Evolutionary conservation across 2,113 vertebrate species (phyloP).

Genomic region (Bos javanicus): DNA sequence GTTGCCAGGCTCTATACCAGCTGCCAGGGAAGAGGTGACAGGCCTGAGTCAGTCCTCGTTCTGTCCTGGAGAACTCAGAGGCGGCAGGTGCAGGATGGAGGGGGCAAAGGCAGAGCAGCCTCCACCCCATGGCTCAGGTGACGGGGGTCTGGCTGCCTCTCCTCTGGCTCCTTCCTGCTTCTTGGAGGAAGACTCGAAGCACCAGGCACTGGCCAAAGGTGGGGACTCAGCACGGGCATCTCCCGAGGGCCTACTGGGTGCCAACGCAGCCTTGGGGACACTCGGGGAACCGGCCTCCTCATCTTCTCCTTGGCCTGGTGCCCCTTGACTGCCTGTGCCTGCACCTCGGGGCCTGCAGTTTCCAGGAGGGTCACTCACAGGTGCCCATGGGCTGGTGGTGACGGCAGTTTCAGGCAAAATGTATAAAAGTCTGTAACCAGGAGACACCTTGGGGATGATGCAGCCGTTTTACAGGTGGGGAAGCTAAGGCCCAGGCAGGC

Average conservation of each 20-base stretch:
- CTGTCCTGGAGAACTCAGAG: neutral
- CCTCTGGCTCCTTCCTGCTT: neutral
- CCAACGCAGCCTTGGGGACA: neutral
- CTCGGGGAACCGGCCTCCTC: neutral
- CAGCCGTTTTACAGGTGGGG: neutral
- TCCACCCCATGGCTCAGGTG: neutral
- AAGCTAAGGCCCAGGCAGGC: neutral
- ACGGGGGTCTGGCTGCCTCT: neutral
- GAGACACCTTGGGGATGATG: neutral
- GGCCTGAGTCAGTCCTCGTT: neutral
- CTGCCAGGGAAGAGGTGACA: neutral
- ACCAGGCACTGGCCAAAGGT: neutral
- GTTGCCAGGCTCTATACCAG: neutral
- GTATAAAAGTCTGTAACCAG: neutral
- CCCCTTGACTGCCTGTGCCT: neutral
- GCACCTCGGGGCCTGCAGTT: neutral
- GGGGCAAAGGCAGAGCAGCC: too few relatives aligned
- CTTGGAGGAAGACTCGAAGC: neutral
- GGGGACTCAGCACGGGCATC: rapidly evolving
- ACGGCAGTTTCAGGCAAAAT: neutral
- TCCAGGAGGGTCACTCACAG: neutral
- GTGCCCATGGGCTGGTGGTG: neutral
- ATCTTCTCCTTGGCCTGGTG: neutral
- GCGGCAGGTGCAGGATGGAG: rapidly evolving
- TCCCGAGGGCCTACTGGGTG: neutral